Conservation (phyloP, 2,888 invertebrate species). For the Ectemnius lituratus region DNA sequence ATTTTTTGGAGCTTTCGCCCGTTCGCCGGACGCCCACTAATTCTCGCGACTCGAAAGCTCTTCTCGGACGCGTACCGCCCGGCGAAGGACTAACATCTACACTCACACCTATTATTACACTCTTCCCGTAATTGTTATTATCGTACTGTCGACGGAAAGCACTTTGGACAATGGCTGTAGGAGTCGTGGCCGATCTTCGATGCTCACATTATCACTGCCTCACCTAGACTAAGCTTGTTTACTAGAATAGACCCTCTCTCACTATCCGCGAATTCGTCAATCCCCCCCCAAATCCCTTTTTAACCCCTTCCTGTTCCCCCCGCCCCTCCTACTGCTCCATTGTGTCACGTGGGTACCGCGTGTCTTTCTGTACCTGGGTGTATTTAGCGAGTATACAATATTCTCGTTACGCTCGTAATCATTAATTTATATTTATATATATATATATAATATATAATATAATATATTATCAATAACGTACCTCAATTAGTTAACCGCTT, state of each 20-base stretch:
- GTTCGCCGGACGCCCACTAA: constrained; percentile 1
- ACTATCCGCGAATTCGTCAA: constrained; percentile 30
- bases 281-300: constrained; percentile 1
- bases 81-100: not conserved
- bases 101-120: no score
- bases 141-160: constrained; percentile 49
- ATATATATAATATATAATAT: constrained; percentile 19
- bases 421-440: constrained; percentile 17
- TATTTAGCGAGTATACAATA: constrained; percentile 17
- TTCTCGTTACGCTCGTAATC: constrained; percentile 22
- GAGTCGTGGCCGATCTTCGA: constrained; percentile 46
- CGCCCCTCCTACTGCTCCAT: constrained; percentile 15
- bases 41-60: not conserved
- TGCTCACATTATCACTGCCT: constrained; percentile 29
- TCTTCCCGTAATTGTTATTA: not conserved
- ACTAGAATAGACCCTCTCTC: constrained; percentile 44
- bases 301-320: constrained; percentile 19
- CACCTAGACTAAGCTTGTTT: constrained; percentile 39
- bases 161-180: constrained; percentile 52
- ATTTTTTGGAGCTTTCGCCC: not conserved
- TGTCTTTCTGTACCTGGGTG: constrained; percentile 8
- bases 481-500: constrained; percentile 54
- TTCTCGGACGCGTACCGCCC: not conserved
- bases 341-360: constrained; percentile 21
- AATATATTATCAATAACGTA: constrained; percentile 38